Evolutionary conservation across 2,888 invertebrate genomes (phyloP).

Genomic region (Junonia oenone): DNA sequence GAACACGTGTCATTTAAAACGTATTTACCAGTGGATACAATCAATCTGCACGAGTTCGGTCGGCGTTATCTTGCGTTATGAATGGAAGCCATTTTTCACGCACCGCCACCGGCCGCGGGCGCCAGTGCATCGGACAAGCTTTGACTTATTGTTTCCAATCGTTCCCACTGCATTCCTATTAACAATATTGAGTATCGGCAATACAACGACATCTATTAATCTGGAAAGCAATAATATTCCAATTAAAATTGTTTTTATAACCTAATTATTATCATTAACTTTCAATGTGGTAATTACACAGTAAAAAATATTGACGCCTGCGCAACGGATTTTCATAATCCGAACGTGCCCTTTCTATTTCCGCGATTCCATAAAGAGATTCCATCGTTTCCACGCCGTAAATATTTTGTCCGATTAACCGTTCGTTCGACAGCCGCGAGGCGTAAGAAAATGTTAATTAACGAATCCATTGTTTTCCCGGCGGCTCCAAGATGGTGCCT

Average conservation of each 20-base stretch:
- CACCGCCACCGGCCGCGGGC: constrained; percentile 39
- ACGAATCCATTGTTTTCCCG: constrained; percentile 86
- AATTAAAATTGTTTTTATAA: background rate
- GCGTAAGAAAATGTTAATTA: constrained; percentile 89
- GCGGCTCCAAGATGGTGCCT: constrained; percentile 81
- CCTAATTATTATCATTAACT: too few relatives aligned
- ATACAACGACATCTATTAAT: background rate
- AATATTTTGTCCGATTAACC: constrained; percentile 80
- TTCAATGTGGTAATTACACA: too few relatives aligned
- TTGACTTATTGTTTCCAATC: constrained; percentile 27
- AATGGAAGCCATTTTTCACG: constrained; percentile 61
- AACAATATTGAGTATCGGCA: constrained; percentile 1
- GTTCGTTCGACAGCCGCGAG: constrained; percentile 80
- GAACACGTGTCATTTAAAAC: background rate
- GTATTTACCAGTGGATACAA: background rate
- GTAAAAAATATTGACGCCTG: background rate
- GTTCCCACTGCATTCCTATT: background rate
- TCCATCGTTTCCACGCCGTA: constrained; percentile 70
- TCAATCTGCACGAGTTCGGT: background rate
- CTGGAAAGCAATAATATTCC: background rate
- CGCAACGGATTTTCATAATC: constrained; percentile 31
- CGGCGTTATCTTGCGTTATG: constrained; percentile 46
- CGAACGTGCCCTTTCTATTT: constrained; percentile 20
- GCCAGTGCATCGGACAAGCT: constrained; percentile 23
- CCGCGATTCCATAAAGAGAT: constrained; percentile 67